phyloP scores from a whole-genome alignment of 2,888 invertebrate genomes.

The Tetropium fuscum region DNA sequence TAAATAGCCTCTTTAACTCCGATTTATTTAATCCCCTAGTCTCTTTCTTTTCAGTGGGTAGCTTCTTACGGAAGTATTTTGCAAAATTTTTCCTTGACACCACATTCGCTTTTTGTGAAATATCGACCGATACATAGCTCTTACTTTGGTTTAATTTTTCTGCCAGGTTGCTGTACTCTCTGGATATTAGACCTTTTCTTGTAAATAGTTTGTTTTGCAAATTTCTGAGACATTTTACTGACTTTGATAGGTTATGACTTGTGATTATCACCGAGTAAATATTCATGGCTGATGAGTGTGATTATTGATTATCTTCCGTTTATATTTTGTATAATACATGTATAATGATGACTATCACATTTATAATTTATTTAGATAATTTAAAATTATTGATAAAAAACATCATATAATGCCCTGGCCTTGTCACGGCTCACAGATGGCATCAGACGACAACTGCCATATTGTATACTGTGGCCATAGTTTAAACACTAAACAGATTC shows the following conservation, averaged over 20 bases:
- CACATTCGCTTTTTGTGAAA: constrained; percentile 42
- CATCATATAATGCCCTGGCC: too few species aligned
- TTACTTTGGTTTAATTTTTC: constrained; percentile 53
- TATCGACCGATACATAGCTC: constrained; percentile 52
- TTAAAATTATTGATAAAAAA: too few species aligned
- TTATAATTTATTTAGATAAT: background rate
- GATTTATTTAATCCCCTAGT: constrained; percentile 62
- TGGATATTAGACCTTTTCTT: constrained; percentile 23
- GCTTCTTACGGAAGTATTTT: constrained; percentile 43
- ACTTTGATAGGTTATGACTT: constrained; percentile 33
- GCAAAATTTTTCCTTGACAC: constrained; percentile 33
- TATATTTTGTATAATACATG: background rate
- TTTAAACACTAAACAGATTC: too few species aligned
- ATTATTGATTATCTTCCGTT: background rate
- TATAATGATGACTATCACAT: constrained; percentile 10
- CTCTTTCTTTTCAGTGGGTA: constrained; percentile 32
- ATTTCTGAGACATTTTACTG: constrained; percentile 34
- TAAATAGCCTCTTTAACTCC: constrained; percentile 70
- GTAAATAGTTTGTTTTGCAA: constrained; percentile 10
- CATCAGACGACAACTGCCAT: too few species aligned
- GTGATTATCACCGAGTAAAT: constrained; percentile 37
- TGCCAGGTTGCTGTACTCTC: constrained; percentile 49
- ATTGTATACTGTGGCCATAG: too few species aligned
- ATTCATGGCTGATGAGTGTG: constrained; percentile 11
- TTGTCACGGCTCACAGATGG: too few species aligned